phyloP scores from a whole-genome alignment of 2,797 vertebrate species.

The Tokudaia tokunoshimensis region DNA sequence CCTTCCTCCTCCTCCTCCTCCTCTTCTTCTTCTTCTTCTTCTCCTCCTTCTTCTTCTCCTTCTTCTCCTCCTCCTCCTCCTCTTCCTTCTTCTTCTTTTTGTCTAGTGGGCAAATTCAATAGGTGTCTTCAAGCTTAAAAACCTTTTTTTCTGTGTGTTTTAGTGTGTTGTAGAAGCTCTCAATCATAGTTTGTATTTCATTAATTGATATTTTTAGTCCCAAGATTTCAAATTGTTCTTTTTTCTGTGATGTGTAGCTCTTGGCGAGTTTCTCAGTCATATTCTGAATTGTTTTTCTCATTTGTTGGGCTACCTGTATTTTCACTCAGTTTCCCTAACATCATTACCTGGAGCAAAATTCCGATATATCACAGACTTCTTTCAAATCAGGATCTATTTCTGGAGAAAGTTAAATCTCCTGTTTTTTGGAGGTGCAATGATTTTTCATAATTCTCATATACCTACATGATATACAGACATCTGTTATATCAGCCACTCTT shows the following conservation, averaged over 20 bases:
- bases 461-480: not conserved
- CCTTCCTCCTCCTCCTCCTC: accelerated
- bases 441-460: not conserved
- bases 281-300: not conserved
- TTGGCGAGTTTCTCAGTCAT: not conserved
- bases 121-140: not conserved
- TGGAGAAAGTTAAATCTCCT: not conserved
- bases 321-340: not conserved
- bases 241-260: no score
- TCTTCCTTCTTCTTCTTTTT: not conserved
- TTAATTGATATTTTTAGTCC: no score
- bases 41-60: no score
- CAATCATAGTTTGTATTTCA: not conserved
- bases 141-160: not conserved
- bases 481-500: no score
- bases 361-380: not conserved
- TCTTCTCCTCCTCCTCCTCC: no score
- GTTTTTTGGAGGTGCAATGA: not conserved
- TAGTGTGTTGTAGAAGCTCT: not conserved
- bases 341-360: not conserved
- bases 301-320: not conserved
- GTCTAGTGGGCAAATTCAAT: not conserved
- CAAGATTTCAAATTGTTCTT: not conserved
- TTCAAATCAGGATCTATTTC: not conserved
- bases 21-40: no score